These are phyloP conservation scores for Hetaerina titia DNA, from an alignment of 2,888 invertebrate genomes.

Conservation along the genomic window DNA sequence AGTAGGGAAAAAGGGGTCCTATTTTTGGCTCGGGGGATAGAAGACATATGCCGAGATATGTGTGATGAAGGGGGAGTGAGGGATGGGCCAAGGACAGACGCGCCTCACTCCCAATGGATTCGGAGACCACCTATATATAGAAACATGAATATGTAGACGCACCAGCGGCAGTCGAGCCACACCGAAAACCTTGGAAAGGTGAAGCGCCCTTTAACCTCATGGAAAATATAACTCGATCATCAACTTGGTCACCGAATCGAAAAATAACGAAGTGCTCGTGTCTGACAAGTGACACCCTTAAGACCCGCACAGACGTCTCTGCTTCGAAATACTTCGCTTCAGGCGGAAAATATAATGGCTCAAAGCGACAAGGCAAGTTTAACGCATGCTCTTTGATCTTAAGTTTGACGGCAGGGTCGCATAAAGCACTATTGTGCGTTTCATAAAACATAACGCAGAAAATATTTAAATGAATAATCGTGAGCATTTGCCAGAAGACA, in stretches of 20 bases:
- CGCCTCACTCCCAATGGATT: background rate
- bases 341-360: background rate
- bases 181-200: background rate
- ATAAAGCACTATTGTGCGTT: no score
- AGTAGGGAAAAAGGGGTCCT: background rate
- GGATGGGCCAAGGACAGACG: background rate
- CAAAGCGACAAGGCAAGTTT: no score
- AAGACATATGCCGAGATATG: conserved; percentile 28
- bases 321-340: background rate
- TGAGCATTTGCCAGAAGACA: no score
- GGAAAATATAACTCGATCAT: background rate
- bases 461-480: no score
- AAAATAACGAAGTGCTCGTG: background rate
- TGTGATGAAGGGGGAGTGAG: conserved; percentile 17
- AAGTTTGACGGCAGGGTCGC: no score
- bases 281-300: background rate
- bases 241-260: conserved; percentile 15
- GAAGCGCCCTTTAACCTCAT: conserved; percentile 6
- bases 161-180: background rate
- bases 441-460: no score
- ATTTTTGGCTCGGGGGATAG: conserved; percentile 22
- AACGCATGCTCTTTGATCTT: no score
- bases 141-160: conserved; percentile 21
- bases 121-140: conserved; percentile 33
- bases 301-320: background rate